phyloP scores from a whole-genome alignment of 2,888 invertebrate species.

The Margaritifera margaritifera region DNA sequence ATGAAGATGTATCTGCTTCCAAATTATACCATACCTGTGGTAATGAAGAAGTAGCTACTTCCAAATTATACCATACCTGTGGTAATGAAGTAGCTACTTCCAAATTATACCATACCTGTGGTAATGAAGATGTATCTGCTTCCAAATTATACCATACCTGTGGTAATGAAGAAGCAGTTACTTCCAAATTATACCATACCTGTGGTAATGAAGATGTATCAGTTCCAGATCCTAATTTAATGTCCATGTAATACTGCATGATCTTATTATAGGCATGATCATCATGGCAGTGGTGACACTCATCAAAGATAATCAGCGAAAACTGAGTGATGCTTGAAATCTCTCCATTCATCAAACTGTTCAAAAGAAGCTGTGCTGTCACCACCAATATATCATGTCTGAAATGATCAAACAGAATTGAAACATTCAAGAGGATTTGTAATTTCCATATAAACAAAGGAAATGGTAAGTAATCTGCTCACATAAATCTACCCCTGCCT shows the following conservation, averaged over 20 bases:
- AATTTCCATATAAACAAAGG: too few relatives aligned
- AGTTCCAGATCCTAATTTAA: conserved; percentile 21
- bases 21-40: conserved; percentile 22
- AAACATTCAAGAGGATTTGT: too few relatives aligned
- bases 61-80: too few relatives aligned
- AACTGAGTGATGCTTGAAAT: conserved; percentile 29
- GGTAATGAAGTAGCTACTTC: too few relatives aligned
- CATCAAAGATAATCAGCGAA: conserved; percentile 58
- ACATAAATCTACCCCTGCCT: too few relatives aligned
- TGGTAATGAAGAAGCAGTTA: not conserved
- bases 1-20: not conserved
- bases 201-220: conserved; percentile 18
- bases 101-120: too few relatives aligned
- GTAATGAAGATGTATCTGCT: too few relatives aligned
- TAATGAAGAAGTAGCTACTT: conserved; percentile 5
- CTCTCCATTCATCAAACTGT: conserved; percentile 29
- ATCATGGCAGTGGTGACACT: conserved; percentile 58
- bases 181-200: conserved; percentile 10
- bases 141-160: too few relatives aligned
- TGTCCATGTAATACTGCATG: conserved; percentile 55
- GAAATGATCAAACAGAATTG: not conserved
- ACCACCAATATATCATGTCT: conserved; percentile 61
- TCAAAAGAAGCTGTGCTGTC: conserved; percentile 69
- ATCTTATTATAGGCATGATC: conserved; percentile 57
- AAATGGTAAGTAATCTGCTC: too few relatives aligned